Evolutionary conservation across 2,797 vertebrate genomes (phyloP).

Genomic region (Microcaecilia unicolor): DNA sequence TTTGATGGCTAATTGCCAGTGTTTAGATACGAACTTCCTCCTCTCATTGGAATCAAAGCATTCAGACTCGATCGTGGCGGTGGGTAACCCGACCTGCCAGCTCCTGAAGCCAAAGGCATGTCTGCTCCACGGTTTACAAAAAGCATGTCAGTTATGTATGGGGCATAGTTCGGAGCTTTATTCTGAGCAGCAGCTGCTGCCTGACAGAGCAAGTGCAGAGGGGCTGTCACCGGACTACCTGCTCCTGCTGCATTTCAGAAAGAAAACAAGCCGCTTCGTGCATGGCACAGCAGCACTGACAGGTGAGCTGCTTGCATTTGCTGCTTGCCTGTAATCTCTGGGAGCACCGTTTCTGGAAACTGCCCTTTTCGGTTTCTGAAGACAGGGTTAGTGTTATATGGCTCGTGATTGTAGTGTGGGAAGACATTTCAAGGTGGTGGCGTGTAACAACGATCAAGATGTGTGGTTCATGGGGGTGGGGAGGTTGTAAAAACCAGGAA

Average conservation of each 20-base stretch:
- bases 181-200: constrained; percentile 61
- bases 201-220: constrained; percentile 57
- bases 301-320: constrained; percentile 62
- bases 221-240: constrained; percentile 36
- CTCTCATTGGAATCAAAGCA: constrained; percentile 25
- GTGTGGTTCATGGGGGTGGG: too few species aligned
- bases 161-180: constrained; percentile 51
- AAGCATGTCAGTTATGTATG: constrained; percentile 49
- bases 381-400: too few species aligned
- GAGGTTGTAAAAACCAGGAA: too few species aligned
- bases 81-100: constrained; percentile 54
- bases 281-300: constrained; percentile 54
- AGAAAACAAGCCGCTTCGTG: constrained; percentile 33
- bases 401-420: too few species aligned
- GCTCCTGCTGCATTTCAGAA: constrained; percentile 24
- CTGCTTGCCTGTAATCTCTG: too few species aligned
- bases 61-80: constrained; percentile 40
- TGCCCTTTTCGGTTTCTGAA: too few species aligned
- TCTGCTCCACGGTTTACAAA: constrained; percentile 46
- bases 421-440: too few species aligned
- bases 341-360: too few species aligned
- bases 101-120: constrained; percentile 33
- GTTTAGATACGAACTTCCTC: constrained; percentile 42
- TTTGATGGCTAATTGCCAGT: constrained; percentile 1
- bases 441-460: too few species aligned